These are phyloP conservation scores for Stylophora pistillata DNA, from an alignment of 64 coral and sea anemone genomes.

Conservation along the genomic window DNA sequence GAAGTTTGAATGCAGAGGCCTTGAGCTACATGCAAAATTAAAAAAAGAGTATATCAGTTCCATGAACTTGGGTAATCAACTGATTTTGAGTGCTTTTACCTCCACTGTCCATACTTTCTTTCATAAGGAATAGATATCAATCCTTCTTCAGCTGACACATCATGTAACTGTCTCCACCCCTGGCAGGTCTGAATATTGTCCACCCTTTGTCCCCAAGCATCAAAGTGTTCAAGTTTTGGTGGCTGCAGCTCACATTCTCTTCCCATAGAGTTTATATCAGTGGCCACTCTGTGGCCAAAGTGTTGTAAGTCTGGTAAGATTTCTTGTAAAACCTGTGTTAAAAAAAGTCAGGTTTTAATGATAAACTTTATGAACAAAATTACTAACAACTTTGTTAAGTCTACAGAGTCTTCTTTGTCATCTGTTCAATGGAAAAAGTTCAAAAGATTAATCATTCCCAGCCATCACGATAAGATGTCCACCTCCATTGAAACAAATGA, in stretches of 20 bases:
- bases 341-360: not conserved
- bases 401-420: too few relatives aligned
- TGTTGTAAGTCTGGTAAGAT: slow-evolving; percentile 75
- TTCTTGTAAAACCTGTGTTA: slow-evolving; percentile 72
- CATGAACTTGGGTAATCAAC: not conserved
- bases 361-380: not conserved
- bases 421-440: not conserved
- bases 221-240: slow-evolving; percentile 77
- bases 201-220: slow-evolving; percentile 85
- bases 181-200: slow-evolving; percentile 82
- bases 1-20: not conserved
- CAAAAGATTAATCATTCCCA: not conserved
- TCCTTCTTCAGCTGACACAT: slow-evolving; percentile 86
- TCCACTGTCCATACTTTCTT: slow-evolving; percentile 81
- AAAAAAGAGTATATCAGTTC: not conserved
- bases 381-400: not conserved
- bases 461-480: too few relatives aligned
- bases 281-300: slow-evolving; percentile 92
- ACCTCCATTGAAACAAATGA: too few relatives aligned
- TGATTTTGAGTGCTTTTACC: slow-evolving; percentile 20
- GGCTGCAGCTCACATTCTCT: slow-evolving; percentile 71
- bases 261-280: slow-evolving; percentile 79
- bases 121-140: slow-evolving; percentile 83
- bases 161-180: slow-evolving; percentile 85
- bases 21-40: too few relatives aligned